Evolutionary conservation across 2,113 vertebrate genomes (phyloP), one percentile per base, ranked within the genome.

Genomic region (Telmatochromis sp.): DNA sequence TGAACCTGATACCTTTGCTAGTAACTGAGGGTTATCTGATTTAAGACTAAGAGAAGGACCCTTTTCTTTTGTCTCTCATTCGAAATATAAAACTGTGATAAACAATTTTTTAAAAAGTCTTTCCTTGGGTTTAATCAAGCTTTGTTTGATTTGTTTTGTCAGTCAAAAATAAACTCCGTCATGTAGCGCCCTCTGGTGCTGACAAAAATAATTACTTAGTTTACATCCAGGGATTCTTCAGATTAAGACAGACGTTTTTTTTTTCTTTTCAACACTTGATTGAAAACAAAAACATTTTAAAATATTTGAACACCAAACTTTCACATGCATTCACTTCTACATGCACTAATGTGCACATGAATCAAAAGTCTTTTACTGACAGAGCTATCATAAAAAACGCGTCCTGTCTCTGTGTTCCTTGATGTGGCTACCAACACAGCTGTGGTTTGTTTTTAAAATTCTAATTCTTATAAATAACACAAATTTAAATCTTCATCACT

Each of bases 401-500:
- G 1, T 37, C 5, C 35, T 6, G 12, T 15, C n/a, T 71, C 0
- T 7, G n/a, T 23, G 35, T 71, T 42, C 65, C 65, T 71, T 42
- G n/a, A 42, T 23, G 65, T 71, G 5, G 21, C 40, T 9, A 71
- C 37, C 40, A 42, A 42, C 12, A 71, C 65, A 42, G 13, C 37
- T 71, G 65, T 23, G 7, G n/a, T 23, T 42, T 42, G 35, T 3
- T 42, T 71, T 23, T 13, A 14, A 40, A 71, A 42, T 26, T 0
- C 65, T 2, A 71, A 71, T 71, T 71, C 19, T 42, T 71, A 42
- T 40, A 71, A 71, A 71, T 42, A 71, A 15, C 65, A 42, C 65
- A 23, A 71, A 71, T 42, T 23, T 42, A 42, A 71, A 71, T 71
- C 33, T 23, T 71, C 0, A 65, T 35, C 4, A 37, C 58, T 63